Evolutionary conservation across 1,140 invertebrate species (phyloP), one percentile per base, ranked within the genome.

Genomic region (Phthorimaea operculella): DNA sequence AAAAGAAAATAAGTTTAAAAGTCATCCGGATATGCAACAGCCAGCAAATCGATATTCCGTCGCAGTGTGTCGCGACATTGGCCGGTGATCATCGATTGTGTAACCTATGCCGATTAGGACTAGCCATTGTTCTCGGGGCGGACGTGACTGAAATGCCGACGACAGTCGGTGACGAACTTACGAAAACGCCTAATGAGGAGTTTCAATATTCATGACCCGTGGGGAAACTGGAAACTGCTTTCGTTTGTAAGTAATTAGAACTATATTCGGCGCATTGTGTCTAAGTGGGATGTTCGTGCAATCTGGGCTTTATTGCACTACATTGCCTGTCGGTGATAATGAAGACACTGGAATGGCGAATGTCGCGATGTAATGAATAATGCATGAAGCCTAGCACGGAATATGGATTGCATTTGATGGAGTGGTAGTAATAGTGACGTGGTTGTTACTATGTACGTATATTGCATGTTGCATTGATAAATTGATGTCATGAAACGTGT

Each of bases 191-290:
- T 66, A 72, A 71, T 63, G 64, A 67, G 59, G 58, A 52, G 52
- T 67, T 69, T 79, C 70, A 79, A 76, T 80, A 83, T 83, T 79
- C 77, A 81, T 80, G 72, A 69, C 64, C 68, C 56, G 68, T 68
- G 68, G 55, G 58, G 60, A 76, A 77, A 81, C 67, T 60, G 58
- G 60, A 76, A 77, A 81, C 67, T 60, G 68, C 67, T 79, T 75
- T 77, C 73, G 74, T 78, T 77, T 55, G 58, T 57, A 54, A 55
- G 64, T 75, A 74, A 76, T 72, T 76, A 68, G 60, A 63, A 55
- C 52, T 45, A 55, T 58, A 53, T 56, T 50, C 28, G 45, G n/a
- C 33, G 21, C 50, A 33, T 55, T 54, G 54, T 60, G 53, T 7
- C 15, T 34, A 57, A 63, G 58, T 63, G 45, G 54, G n/a, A 48